phyloP scores from a whole-genome alignment of 2,888 invertebrate species.

The Phoenoteleia sp. region DNA sequence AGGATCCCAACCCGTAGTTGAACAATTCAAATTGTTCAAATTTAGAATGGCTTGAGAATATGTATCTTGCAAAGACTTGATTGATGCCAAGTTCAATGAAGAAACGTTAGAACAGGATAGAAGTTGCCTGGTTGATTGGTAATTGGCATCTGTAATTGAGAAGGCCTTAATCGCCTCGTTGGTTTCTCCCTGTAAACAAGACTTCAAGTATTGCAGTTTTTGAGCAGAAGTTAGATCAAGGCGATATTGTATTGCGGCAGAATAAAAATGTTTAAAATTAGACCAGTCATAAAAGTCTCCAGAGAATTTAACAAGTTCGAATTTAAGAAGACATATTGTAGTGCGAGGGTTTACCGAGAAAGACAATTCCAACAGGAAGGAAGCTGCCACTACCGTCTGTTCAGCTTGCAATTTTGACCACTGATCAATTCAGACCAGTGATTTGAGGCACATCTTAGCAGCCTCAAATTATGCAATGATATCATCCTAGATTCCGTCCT shows the following conservation, averaged over 20 bases:
- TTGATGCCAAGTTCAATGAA: too few relatives aligned
- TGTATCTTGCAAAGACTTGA: background rate
- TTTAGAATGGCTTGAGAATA: background rate
- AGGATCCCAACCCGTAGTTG: background rate
- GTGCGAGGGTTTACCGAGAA: background rate
- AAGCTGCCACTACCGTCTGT: background rate
- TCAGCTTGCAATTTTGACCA: background rate
- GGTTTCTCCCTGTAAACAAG: background rate
- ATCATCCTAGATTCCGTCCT: background rate
- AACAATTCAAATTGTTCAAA: background rate
- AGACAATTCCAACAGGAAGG: background rate
- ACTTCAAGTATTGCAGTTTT: background rate
- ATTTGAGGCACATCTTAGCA: background rate
- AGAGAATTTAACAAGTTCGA: background rate
- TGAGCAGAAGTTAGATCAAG: background rate
- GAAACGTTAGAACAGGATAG: too few relatives aligned
- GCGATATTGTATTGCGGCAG: background rate
- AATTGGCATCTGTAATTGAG: background rate
- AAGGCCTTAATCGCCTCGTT: background rate
- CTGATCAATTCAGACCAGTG: too few relatives aligned
- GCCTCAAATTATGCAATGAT: background rate
- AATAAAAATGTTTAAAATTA: background rate
- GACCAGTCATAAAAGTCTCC: background rate
- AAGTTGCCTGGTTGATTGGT: background rate
- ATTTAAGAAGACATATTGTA: too few relatives aligned